phyloP scores from a whole-genome alignment of 2,113 vertebrate genomes.

The Macquaria australasica region DNA sequence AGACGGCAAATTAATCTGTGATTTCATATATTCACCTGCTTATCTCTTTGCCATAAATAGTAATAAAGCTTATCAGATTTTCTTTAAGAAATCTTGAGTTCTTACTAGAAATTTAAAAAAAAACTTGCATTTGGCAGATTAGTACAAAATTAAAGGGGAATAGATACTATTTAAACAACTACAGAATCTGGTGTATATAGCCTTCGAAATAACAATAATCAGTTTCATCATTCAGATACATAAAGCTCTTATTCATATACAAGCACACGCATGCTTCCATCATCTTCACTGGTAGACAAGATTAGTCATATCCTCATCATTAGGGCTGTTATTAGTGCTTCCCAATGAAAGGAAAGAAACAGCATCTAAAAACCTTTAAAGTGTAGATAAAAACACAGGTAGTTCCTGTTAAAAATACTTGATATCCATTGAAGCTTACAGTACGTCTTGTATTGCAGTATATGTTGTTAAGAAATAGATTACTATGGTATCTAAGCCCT shows the following conservation, averaged over 20 bases:
- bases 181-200: constrained; percentile 34
- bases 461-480: constrained; percentile 51
- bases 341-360: constrained; percentile 41
- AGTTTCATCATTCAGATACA: constrained; percentile 56
- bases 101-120: constrained; percentile 24
- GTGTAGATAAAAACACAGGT: constrained; percentile 60
- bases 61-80: constrained; percentile 19
- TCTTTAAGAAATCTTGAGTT: constrained; percentile 8
- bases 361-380: constrained; percentile 48
- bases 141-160: constrained; percentile 51
- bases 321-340: constrained; percentile 57
- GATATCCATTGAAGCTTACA: constrained; percentile 61
- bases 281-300: constrained; percentile 39
- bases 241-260: constrained; percentile 60
- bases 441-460: constrained; percentile 67
- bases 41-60: constrained; percentile 18
- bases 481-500: constrained; percentile 50
- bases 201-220: constrained; percentile 43
- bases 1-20: constrained; percentile 23
- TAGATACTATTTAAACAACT: constrained; percentile 21
- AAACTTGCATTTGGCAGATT: constrained; percentile 56
- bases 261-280: constrained; percentile 73
- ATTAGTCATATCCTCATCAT: constrained; percentile 43
- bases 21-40: constrained; percentile 21
- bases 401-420: constrained; percentile 59